Evolutionary conservation across 2,888 invertebrate genomes (phyloP), one percentile per base, ranked within the genome.

Genomic region (Noctua pronuba): DNA sequence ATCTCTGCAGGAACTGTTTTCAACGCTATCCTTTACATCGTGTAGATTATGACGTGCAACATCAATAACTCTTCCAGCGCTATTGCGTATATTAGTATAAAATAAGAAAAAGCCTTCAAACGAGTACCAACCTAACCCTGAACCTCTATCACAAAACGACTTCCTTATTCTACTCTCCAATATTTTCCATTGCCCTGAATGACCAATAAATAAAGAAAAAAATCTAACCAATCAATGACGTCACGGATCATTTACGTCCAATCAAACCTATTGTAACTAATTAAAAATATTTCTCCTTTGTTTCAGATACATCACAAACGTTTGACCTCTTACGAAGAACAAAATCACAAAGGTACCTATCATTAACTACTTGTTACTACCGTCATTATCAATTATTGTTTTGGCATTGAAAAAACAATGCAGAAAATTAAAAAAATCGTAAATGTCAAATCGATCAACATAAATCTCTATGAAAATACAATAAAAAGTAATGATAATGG

Each of bases 281-380:
- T 85, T 71, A 55, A 38, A 49, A 52, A 81, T 83, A 80, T 86
- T 79, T 91, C 80, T 88, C 74, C 86, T 93, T 74, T 94, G 92
- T 96, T 96, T 89, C 96, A 96, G 96, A 94, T 93, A 92, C 93
- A 86, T 90, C 92, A 90, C 93, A 90, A 90, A 90, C 89, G 88
- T 88, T 91, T 92, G 92, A 93, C 88, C 89, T 89, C 91, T 88
- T 93, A 92, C 93, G 93, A 91, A 93, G 94, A 92, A 90, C 92
- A 91, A 94, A 93, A 94, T 95, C 95, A 93, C 91, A 91, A 93
- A 95, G 96, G 96, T 96, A 95, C 85, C 78, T 84, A 80, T 84
- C 64, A 82, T 82, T 79, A 82, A 79, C 73, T 80, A 72, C 77
- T 82, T 83, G 80, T 74, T 86, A 69, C 73, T 68, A 55, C 60